Evolutionary conservation across 2,888 invertebrate species (phyloP), one percentile per base, ranked within the genome.

Genomic region (Rhamnusium bicolor): DNA sequence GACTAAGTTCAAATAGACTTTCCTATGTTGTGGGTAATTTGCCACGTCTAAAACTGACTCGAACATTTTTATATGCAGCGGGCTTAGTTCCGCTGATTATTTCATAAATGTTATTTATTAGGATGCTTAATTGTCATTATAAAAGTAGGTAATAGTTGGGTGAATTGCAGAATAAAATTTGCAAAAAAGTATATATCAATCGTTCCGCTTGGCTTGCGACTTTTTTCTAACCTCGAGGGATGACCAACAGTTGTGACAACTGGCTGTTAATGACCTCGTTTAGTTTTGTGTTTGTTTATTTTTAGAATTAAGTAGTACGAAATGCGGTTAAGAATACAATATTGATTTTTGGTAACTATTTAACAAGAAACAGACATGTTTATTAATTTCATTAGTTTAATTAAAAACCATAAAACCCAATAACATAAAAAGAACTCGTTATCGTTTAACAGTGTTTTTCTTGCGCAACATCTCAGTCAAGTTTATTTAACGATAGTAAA

Each of bases 191-290:
- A 10, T 40, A n/a, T 1, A 40, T 12, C 14, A 54, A 6, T n/a
- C 24, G 54, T 54, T 12, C n/a, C 14, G 54, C 54, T 24, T 54
- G 54, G 24, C 54, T 54, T 54, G 54, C 3, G n/a, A 32, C 29
- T 58, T 32, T 54, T 54, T 58, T 14, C 58, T 27, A 32, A 58
- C 58, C 32, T 58, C 58, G 58, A 58, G 29, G 14, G 58, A 58
- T 58, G 58, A 58, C 58, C 58, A 58, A 32, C 58, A 8, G 14
- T 29, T 18, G 58, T 27, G 58, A 58, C 29, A 58, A 58, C 14
- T 58, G n/a, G 18, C 32, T 58, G 58, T 32, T 58, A 58, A 29
- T 58, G 58, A 58, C 58, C 58, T 18, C 58, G 29, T 16, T 58
- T 27, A 12, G 27, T n/a, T 21, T 40, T 12, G 21, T n/a, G 24